phyloP scores from a whole-genome alignment of 2,888 invertebrate species.

The Neoaliturus tenellus region DNA sequence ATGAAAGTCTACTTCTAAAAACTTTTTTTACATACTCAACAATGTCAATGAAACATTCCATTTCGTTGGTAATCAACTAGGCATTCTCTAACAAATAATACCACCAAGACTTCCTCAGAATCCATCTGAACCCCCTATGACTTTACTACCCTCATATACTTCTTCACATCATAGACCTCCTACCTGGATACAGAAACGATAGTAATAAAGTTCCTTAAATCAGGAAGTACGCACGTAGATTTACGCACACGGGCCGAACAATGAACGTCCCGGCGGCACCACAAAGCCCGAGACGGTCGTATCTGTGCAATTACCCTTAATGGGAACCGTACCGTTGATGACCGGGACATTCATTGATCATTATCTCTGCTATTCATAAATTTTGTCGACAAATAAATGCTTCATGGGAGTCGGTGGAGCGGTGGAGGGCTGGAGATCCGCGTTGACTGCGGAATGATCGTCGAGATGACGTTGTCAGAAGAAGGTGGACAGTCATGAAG shows the following conservation, averaged over 20 bases:
- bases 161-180: not conserved
- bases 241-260: not conserved
- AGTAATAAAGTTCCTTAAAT: not conserved
- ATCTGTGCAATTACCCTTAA: constrained; percentile 15
- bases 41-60: too few species aligned
- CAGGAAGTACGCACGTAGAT: constrained; percentile 21
- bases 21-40: too few species aligned
- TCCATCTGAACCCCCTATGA: too few species aligned
- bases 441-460: not conserved
- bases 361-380: constrained; percentile 41
- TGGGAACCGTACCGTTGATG: constrained; percentile 31
- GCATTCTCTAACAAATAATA: too few species aligned
- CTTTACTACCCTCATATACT: not conserved
- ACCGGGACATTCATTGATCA: constrained; percentile 40
- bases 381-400: constrained; percentile 26
- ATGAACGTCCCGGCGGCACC: not conserved
- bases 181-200: not conserved
- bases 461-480: not conserved
- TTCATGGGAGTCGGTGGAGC: constrained; percentile 4
- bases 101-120: too few species aligned
- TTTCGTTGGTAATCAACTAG: too few species aligned
- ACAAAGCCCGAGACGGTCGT: constrained; percentile 9
- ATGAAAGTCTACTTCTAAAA: too few species aligned
- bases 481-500: too few species aligned
- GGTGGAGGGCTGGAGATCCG: too few species aligned